Percentiles rank a stretch among this genome's conserved stretches.
Evolutionary conservation across 2,888 invertebrate species (phyloP).

Genomic region (Mesopsocus fuscifrons): DNA sequence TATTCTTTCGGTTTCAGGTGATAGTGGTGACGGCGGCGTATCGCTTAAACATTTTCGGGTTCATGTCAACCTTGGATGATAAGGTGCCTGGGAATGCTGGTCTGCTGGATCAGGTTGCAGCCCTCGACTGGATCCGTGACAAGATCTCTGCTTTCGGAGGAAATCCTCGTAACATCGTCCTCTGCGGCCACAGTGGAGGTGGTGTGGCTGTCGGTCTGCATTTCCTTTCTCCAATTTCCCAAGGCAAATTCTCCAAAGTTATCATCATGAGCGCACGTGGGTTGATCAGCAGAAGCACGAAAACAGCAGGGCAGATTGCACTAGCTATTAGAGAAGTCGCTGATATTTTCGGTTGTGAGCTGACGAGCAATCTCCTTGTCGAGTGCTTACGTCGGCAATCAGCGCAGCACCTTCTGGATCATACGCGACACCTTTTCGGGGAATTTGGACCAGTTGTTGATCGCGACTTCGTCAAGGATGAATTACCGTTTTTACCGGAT

Average conservation of each 20-base stretch:
- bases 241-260: conserved; percentile 47
- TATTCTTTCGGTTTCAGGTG: conserved; percentile 30
- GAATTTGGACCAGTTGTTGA: conserved; percentile 55
- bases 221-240: conserved; percentile 31
- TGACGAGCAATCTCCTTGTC: conserved; percentile 45
- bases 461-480: conserved; percentile 41
- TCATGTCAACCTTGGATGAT: conserved; percentile 57
- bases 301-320: conserved; percentile 24
- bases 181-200: conserved; percentile 65
- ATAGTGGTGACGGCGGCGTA: conserved; percentile 63
- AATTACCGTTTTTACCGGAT: conserved; percentile 44
- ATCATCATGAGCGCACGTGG: conserved; percentile 66
- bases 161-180: conserved; percentile 49
- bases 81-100: conserved; percentile 66
- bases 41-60: conserved; percentile 65
- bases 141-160: conserved; percentile 60
- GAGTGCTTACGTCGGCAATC: conserved; percentile 46
- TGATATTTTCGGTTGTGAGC: conserved; percentile 41
- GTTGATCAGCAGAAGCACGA: conserved; percentile 40
- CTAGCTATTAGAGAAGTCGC: conserved; percentile 41
- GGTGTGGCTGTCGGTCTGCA: conserved; percentile 65
- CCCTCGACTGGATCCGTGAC: conserved; percentile 55
- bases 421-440: conserved; percentile 27
- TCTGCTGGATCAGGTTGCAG: conserved; percentile 61
- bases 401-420: conserved; percentile 37